Evolutionary conservation across 2,888 invertebrate species (phyloP).

Genomic region (Phragmatobia fuliginosa): DNA sequence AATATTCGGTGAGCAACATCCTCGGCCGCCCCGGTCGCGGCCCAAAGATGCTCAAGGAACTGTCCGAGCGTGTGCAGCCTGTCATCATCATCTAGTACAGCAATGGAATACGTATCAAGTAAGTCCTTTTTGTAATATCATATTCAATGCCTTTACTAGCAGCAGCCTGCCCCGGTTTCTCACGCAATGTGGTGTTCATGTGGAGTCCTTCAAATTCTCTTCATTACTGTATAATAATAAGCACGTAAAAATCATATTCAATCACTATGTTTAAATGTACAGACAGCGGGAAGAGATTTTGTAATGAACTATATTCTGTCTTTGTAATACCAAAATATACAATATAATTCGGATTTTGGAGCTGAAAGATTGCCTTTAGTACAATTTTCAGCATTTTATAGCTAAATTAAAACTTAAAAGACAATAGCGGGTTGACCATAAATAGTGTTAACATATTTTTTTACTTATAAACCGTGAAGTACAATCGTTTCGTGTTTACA

Average conservation of each 20-base stretch:
- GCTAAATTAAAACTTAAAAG: not conserved
- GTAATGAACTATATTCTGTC: too few relatives aligned
- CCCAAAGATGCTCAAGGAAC: conserved; percentile 94
- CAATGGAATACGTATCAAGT: conserved; percentile 95
- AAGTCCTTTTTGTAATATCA: conserved; percentile 38
- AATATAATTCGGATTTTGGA: too few relatives aligned
- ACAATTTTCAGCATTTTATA: not conserved
- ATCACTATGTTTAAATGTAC: too few relatives aligned
- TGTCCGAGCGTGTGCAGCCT: conserved; percentile 93
- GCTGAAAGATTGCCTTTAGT: not conserved
- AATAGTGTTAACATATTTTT: not conserved
- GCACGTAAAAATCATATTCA: too few relatives aligned
- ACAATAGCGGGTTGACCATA: not conserved
- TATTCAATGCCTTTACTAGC: too few relatives aligned
- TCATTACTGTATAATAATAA: too few relatives aligned
- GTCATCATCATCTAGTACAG: conserved; percentile 93
- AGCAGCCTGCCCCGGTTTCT: too few relatives aligned
- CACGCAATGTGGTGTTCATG: too few relatives aligned
- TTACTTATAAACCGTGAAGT: not conserved
- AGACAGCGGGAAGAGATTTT: too few relatives aligned
- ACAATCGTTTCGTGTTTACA: not conserved
- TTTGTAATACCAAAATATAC: too few relatives aligned
- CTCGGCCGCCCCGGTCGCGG: conserved; percentile 93
- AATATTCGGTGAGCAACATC: conserved; percentile 92
- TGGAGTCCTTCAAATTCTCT: too few relatives aligned